These are phyloP conservation scores for Grallaria varia DNA, from an alignment of 2,113 vertebrate species.

Conservation along the genomic window DNA sequence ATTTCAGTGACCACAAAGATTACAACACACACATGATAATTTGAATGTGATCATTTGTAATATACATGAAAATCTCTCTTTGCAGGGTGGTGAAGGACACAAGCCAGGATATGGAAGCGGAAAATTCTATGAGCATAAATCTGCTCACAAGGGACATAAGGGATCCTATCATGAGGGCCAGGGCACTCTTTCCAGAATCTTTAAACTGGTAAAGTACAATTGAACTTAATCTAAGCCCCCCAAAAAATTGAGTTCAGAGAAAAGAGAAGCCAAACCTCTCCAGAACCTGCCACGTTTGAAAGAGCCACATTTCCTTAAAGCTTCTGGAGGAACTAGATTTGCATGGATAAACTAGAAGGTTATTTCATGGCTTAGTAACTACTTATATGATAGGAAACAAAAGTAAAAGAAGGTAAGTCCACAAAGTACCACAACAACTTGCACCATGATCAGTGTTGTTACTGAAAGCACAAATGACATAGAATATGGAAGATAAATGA, in stretches of 20 bases:
- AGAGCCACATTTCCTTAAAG: background rate
- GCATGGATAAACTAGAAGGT: background rate
- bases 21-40: background rate
- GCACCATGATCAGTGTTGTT: background rate
- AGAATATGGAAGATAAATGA: background rate
- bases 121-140: conserved; percentile 77
- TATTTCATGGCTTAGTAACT: background rate
- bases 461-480: background rate
- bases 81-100: conserved; percentile 81
- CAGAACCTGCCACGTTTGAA: background rate
- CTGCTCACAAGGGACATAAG: conserved; percentile 86
- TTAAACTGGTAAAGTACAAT: conserved; percentile 91
- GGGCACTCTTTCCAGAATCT: conserved; percentile 93
- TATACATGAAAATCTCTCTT: conserved; percentile 42
- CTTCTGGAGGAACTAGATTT: background rate
- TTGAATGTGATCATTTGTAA: background rate
- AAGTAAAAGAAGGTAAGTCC: background rate
- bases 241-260: background rate
- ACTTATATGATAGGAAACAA: background rate
- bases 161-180: conserved; percentile 86
- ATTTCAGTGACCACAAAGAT: background rate
- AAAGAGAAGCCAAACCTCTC: background rate
- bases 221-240: background rate
- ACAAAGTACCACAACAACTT: background rate
- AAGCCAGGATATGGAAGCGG: conserved; percentile 77